These are phyloP conservation scores for Trematomus loennbergii DNA, from an alignment of 2,113 vertebrate genomes.

Conservation along the genomic window DNA sequence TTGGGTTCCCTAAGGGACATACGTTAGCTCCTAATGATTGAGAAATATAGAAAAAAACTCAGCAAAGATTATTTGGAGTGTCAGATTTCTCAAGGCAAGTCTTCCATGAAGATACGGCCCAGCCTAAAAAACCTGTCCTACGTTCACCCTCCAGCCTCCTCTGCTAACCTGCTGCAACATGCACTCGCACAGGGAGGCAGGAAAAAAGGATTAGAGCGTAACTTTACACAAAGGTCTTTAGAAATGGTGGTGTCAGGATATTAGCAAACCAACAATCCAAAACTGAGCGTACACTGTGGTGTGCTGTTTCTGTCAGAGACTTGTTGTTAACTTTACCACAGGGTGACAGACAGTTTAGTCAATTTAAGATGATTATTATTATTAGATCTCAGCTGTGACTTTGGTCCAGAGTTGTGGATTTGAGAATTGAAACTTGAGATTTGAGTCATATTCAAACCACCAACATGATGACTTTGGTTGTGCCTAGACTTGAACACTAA, in stretches of 20 bases:
- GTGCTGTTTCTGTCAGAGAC: not conserved
- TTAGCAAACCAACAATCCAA: constrained; percentile 38
- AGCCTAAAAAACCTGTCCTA: constrained; percentile 66
- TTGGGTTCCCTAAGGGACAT: constrained; percentile 36
- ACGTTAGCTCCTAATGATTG: constrained; percentile 27
- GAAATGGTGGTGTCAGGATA: constrained; percentile 48
- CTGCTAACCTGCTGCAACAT: constrained; percentile 72
- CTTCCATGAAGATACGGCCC: constrained; percentile 72
- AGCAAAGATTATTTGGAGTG: constrained; percentile 68
- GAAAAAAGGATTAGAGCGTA: constrained; percentile 58
- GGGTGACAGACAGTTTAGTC: constrained; percentile 23
- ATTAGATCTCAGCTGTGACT: not conserved
- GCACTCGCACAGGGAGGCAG: constrained; percentile 57
- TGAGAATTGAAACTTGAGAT: constrained; percentile 4
- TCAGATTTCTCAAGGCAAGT: constrained; percentile 71
- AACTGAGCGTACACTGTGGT: constrained; percentile 4
- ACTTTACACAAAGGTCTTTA: constrained; percentile 47
- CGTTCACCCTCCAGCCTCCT: constrained; percentile 66
- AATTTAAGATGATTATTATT: not conserved
- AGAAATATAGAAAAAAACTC: constrained; percentile 69
- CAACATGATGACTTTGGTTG: not conserved
- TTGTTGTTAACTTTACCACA: constrained; percentile 41
- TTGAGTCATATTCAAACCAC: constrained; percentile 16
- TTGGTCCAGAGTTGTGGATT: not conserved
- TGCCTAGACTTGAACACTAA: not conserved